A percentile compares a stretch with the other conserved stretches of the same genome.
These are phyloP conservation scores for Chrysocyon brachyurus DNA, from an alignment of 2,797 vertebrate species.

Conservation along the genomic window DNA sequence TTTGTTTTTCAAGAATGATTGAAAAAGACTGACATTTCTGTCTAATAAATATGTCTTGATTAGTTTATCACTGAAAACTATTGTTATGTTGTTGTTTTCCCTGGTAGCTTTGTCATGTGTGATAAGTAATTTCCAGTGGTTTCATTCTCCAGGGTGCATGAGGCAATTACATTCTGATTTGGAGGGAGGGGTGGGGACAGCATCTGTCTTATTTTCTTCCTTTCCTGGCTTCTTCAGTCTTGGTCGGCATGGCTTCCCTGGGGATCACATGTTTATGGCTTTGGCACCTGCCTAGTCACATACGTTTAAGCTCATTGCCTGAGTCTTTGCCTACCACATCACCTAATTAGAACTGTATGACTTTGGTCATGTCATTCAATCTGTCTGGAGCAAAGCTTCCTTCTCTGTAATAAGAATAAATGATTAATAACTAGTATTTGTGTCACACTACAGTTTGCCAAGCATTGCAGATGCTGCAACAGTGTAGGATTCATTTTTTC, in stretches of 20 bases:
- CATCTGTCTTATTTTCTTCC: background rate
- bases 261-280: background rate
- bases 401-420: conserved; percentile 1
- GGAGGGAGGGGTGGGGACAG: background rate
- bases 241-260: background rate
- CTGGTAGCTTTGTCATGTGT: background rate
- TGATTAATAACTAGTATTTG: background rate
- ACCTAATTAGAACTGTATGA: background rate
- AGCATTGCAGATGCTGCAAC: background rate
- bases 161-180: background rate
- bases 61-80: conserved; percentile 38
- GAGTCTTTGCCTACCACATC: background rate
- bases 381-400: background rate
- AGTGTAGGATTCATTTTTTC: background rate
- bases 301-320: background rate
- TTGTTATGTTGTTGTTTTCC: conserved; percentile 1
- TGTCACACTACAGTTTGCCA: background rate
- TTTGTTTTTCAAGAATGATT: conserved; percentile 22
- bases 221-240: background rate
- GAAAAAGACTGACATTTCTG: background rate
- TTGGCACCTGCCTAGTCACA: background rate
- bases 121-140: background rate
- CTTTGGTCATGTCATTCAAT: background rate
- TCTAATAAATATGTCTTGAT: background rate
- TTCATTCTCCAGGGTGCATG: background rate